phyloP scores from a whole-genome alignment of 1,140 invertebrate genomes.

The Neodiprion virginianus region DNA sequence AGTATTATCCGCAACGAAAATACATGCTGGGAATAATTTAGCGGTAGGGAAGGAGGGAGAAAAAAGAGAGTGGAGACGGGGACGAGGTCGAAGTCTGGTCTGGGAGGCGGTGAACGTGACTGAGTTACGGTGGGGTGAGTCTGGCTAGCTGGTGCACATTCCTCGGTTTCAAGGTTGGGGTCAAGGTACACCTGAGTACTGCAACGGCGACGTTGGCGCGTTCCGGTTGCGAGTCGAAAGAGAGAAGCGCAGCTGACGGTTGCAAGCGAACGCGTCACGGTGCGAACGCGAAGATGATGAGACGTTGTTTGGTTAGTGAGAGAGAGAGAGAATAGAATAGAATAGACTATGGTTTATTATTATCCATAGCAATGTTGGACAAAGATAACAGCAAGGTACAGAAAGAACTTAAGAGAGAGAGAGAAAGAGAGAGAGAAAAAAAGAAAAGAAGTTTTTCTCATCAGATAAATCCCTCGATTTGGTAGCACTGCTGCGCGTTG shows the following conservation, averaged over 20 bases:
- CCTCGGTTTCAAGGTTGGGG: conserved; percentile 52
- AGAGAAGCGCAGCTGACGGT: background rate
- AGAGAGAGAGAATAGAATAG: conserved; percentile 1
- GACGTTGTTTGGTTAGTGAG: background rate
- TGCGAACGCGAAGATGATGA: too few relatives aligned
- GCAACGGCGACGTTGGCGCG: conserved; percentile 10
- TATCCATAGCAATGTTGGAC: too few relatives aligned
- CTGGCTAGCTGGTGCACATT: conserved; percentile 40
- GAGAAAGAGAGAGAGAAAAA: background rate
- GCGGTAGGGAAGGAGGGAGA: background rate
- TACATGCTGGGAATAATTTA: background rate
- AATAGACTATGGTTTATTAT: background rate
- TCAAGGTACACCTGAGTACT: conserved; percentile 52
- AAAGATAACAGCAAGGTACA: too few relatives aligned
- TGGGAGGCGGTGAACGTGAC: conserved; percentile 17
- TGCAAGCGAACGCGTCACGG: too few relatives aligned
- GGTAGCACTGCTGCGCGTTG: too few relatives aligned
- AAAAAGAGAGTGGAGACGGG: conserved; percentile 16
- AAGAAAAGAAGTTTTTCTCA: background rate
- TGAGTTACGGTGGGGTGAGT: conserved; percentile 45
- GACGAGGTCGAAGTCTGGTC: conserved; percentile 28
- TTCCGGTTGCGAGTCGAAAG: background rate
- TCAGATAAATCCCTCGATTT: background rate
- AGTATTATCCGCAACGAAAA: background rate
- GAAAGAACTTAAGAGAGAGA: background rate